Evolutionary conservation across 2,797 vertebrate species (phyloP), one percentile per base, ranked within the genome.

Genomic region (Peromyscus attwateri): DNA sequence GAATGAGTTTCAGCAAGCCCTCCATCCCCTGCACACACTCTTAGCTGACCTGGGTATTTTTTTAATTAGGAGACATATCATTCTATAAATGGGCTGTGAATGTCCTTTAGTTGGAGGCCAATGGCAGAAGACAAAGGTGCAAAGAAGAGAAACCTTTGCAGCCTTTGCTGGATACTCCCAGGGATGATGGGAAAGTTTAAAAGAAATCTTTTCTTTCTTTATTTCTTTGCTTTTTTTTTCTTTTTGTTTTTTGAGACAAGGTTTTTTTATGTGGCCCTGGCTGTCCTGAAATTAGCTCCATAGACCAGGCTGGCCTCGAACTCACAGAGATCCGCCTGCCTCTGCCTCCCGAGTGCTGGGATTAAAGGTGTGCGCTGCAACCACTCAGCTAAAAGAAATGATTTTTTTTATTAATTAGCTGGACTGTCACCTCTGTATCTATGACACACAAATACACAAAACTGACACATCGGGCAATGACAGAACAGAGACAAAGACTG

Each of bases 141-240:
- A 60, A 68, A 66, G 92, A 70, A 55, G 17, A 49, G 49, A 97
- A 83, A 92, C 52, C 91, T 94, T 80, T 91, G 49, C 92, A 94
- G 93, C 34, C 66, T 97, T 92, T 89, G 68, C 62, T 89, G 57
- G 76, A 75, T 71, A 81, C 52, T 71, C 1, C 0, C 81, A 62
- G 88, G 29, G 73, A 68, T 97, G 43, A 94, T 13, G 2, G 55
- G 76, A 97, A 96, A 94, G 75, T 96, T 95, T 34, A 93, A 97
- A 95, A 96, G 66, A 84, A 92, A 85, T 84, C 14, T 92, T 87
- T 94, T 87, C 16, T 70, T 70, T n/a, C 34, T 19, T 23, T 19
- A 6, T 60, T 60, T 23, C 57, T 60, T 60, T 60, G 17, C 19
- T 60, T 60, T 66, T 66, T 66, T 66, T 31, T 23, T 29, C 9